Conservation (phyloP, 2,888 invertebrate species). For the Agrilus cyanescens region DNA sequence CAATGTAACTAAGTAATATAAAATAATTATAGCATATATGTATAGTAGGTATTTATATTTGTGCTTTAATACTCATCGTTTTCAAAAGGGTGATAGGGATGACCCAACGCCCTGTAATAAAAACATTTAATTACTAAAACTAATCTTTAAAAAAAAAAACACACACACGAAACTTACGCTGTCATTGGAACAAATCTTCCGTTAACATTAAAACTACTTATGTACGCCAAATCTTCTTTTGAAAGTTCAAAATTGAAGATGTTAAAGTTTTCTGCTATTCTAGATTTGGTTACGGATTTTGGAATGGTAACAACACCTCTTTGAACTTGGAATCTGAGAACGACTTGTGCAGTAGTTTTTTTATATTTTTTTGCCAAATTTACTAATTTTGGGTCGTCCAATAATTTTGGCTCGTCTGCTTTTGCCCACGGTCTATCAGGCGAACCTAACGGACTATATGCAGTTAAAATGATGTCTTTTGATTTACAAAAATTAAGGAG, state of each 20-base stretch:
- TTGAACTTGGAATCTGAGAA: slow-evolving; percentile 54
- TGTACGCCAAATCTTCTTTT: slow-evolving; percentile 47
- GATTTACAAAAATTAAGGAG: slow-evolving; percentile 57
- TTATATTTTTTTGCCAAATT: slow-evolving; percentile 48
- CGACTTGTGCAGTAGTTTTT: slow-evolving; percentile 58
- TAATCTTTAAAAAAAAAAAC: neutral
- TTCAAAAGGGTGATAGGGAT: slow-evolving; percentile 17
- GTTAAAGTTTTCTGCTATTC: slow-evolving; percentile 53
- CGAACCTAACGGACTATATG: slow-evolving; percentile 79
- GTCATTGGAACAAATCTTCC: slow-evolving; percentile 51
- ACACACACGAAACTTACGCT: neutral
- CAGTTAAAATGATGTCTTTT: slow-evolving; percentile 56
- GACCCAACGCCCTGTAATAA: slow-evolving; percentile 11
- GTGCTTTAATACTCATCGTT: slow-evolving; percentile 14
- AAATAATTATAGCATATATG: no score
- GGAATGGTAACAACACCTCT: slow-evolving; percentile 65
- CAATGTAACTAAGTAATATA: no score
- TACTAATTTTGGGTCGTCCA: slow-evolving; percentile 60
- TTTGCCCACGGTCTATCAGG: slow-evolving; percentile 76
- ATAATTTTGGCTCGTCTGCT: slow-evolving; percentile 55
- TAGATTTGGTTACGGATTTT: slow-evolving; percentile 61
- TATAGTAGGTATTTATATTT: no score
- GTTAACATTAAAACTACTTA: slow-evolving; percentile 56
- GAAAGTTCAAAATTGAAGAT: slow-evolving; percentile 60
- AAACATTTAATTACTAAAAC: slow-evolving; percentile 1